A percentile compares a stretch with the other conserved stretches of the same genome.
Conservation (phyloP, 2,113 vertebrate genomes). For the Ivindomyrus marchei region DNA sequence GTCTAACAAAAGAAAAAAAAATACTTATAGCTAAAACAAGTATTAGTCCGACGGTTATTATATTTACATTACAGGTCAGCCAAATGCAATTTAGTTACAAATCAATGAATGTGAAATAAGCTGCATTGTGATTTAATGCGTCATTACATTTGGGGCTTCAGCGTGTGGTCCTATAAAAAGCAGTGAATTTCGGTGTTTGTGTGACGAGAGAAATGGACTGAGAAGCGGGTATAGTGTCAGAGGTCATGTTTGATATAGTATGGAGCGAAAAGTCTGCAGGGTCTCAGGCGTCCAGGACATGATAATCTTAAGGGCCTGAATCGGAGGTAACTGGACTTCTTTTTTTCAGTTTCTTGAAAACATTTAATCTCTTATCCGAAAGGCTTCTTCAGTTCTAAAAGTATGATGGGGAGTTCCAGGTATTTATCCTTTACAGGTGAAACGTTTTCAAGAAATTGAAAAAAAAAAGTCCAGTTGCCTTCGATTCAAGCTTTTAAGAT, state of each 20-base stretch:
- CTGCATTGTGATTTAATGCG: not conserved
- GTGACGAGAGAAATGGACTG: not conserved
- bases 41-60: not conserved
- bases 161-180: not conserved
- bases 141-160: not conserved
- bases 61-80: not conserved
- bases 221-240: not conserved
- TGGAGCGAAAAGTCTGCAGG: too few species aligned
- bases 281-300: too few species aligned
- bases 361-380: too few species aligned
- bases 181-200: not conserved
- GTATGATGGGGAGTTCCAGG: too few species aligned
- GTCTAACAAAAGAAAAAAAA: not conserved
- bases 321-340: too few species aligned
- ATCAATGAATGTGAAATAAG: not conserved
- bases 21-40: not conserved
- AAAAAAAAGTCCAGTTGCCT: too few species aligned
- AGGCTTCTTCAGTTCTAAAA: too few species aligned
- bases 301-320: too few species aligned
- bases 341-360: too few species aligned
- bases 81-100: not conserved
- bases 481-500: too few species aligned
- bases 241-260: not conserved
- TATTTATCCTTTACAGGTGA: too few species aligned
- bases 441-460: too few species aligned